Evolutionary conservation across 2,888 invertebrate species (phyloP).

Genomic region (Temnothorax unifasciatus): DNA sequence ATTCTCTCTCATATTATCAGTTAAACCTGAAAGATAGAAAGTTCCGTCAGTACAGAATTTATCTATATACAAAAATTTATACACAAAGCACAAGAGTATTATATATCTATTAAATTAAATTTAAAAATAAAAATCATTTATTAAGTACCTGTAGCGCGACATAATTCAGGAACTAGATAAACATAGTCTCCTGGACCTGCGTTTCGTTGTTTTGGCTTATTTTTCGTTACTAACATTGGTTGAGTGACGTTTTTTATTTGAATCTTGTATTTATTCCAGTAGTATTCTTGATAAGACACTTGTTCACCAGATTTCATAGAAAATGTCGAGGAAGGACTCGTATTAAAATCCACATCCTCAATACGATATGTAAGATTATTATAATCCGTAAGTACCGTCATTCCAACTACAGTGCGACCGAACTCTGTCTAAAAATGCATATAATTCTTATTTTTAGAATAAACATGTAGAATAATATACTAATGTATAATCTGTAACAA

Average conservation of each 20-base stretch:
- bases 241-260: constrained; percentile 89
- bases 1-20: constrained; percentile 89
- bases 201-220: constrained; percentile 91
- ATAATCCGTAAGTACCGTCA: constrained; percentile 91
- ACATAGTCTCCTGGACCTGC: constrained; percentile 90
- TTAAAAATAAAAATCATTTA: neutral
- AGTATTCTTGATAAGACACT: constrained; percentile 90
- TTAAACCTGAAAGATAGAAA: constrained; percentile 85
- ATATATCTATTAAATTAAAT: neutral
- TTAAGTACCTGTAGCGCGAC: constrained; percentile 92
- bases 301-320: constrained; percentile 87
- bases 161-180: constrained; percentile 94
- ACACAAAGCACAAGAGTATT: neutral
- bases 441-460: neutral
- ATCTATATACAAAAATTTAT: neutral
- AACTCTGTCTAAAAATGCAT: constrained; percentile 59
- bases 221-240: constrained; percentile 92
- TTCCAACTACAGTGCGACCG: constrained; percentile 85
- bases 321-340: constrained; percentile 89
- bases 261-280: constrained; percentile 90
- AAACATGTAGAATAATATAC: neutral
- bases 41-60: neutral
- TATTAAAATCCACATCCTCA: constrained; percentile 91
- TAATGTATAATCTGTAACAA: neutral
- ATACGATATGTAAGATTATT: constrained; percentile 92